Conservation (phyloP, 2,797 vertebrate genomes). For the Pangasius macronema region DNA sequence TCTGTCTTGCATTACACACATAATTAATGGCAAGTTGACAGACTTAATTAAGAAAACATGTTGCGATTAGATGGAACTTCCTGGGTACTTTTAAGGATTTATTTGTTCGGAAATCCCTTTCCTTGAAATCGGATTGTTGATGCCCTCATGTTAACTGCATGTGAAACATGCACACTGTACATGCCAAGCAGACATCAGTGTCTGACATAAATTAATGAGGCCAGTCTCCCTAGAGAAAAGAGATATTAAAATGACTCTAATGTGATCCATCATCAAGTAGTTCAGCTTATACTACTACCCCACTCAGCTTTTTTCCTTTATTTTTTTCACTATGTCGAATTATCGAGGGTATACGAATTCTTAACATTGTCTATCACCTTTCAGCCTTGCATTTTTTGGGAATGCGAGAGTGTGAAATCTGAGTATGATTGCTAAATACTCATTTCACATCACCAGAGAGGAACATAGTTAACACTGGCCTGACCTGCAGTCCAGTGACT, state of each 20-base stretch:
- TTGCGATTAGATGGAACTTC: constrained; percentile 63
- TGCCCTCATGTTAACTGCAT: constrained; percentile 54
- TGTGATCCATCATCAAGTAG: constrained; percentile 29
- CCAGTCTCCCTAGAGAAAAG: constrained; percentile 32
- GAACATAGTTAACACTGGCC: constrained; percentile 41
- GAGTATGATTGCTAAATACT: constrained; percentile 34
- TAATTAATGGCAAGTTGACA: constrained; percentile 65
- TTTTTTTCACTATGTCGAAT: constrained; percentile 20
- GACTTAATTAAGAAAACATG: constrained; percentile 63
- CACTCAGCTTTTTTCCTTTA: constrained; percentile 28
- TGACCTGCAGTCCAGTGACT: constrained; percentile 39
- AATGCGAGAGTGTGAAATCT: constrained; percentile 42
- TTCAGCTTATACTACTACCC: constrained; percentile 23
- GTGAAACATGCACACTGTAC: constrained; percentile 45
- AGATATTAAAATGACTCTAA: constrained; percentile 31
- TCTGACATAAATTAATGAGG: constrained; percentile 44
- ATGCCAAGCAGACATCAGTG: constrained; percentile 44
- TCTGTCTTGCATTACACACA: constrained; percentile 57
- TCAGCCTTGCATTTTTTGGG: constrained; percentile 37
- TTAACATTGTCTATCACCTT: constrained; percentile 30
- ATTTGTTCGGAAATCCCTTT: constrained; percentile 58
- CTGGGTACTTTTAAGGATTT: constrained; percentile 62
- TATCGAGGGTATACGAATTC: constrained; percentile 32
- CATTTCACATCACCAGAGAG: constrained; percentile 34
- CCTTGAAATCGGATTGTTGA: constrained; percentile 55